These are phyloP conservation scores for Drosophila subobscura DNA, from an alignment of 1,140 invertebrate genomes.

Conservation along the genomic window DNA sequence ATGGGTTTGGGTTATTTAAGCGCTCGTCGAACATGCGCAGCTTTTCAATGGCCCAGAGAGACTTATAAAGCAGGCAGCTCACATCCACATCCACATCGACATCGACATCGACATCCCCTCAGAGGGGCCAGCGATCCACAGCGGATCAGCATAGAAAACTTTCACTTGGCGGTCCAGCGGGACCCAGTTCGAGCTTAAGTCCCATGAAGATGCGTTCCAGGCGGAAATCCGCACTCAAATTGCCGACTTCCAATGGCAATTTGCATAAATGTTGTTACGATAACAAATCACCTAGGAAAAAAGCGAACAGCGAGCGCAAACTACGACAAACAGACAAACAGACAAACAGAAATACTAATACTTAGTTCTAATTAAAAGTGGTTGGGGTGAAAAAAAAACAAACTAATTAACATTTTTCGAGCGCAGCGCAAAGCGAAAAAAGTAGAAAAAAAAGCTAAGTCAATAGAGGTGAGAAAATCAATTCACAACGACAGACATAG, in stretches of 20 bases:
- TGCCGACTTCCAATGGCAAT: constrained; percentile 64
- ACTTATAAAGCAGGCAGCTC: constrained; percentile 38
- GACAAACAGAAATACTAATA: constrained; percentile 38
- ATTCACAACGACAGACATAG: constrained; percentile 39
- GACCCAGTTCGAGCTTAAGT: constrained; percentile 14
- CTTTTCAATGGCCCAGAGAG: constrained; percentile 46
- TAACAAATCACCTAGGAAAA: constrained; percentile 61
- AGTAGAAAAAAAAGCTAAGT: constrained; percentile 25
- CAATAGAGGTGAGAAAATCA: constrained; percentile 75
- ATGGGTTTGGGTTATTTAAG: constrained; percentile 59
- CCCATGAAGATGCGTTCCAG: constrained; percentile 48
- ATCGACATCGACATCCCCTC: constrained; percentile 29
- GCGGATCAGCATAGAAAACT: constrained; percentile 69
- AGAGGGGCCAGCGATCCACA: background rate
- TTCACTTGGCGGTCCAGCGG: constrained; percentile 62
- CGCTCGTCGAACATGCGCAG: constrained; percentile 64
- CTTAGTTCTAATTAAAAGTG: constrained; percentile 74
- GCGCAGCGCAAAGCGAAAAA: constrained; percentile 25
- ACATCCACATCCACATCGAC: constrained; percentile 32
- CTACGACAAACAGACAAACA: background rate
- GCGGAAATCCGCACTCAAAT: constrained; percentile 67
- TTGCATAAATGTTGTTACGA: constrained; percentile 70
- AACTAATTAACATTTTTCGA: constrained; percentile 72
- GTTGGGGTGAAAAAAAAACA: constrained; percentile 38
- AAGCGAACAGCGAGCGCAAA: background rate